A percentile compares a stretch with the other conserved stretches of the same genome.
Evolutionary conservation across 2,113 vertebrate species (phyloP).

Genomic region (Sapajus apella): DNA sequence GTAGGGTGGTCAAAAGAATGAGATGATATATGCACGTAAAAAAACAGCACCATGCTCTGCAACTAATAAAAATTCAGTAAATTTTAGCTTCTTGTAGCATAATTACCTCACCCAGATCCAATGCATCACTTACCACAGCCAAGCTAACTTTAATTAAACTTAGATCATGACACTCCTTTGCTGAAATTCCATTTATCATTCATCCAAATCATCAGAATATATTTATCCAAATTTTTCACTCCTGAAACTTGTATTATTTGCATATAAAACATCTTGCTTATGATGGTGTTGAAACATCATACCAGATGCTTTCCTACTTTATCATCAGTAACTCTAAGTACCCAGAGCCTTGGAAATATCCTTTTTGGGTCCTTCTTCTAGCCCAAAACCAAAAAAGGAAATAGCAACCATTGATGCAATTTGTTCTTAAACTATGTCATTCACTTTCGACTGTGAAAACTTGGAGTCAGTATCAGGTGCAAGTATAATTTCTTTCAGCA

Average conservation of each 20-base stretch:
- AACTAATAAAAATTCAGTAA: background rate
- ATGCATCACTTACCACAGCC: background rate
- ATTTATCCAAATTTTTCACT: background rate
- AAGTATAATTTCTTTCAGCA: background rate
- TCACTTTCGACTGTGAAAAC: conserved; percentile 21
- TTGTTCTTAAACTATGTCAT: background rate
- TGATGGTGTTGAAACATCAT: background rate
- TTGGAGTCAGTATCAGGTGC: background rate
- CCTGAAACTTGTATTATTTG: background rate
- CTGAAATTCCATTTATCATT: conserved; percentile 6
- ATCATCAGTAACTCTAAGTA: background rate
- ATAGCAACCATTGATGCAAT: background rate
- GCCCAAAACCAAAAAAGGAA: conserved; percentile 41
- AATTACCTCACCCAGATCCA: background rate
- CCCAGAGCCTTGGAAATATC: background rate
- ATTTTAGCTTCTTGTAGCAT: background rate
- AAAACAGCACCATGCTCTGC: background rate
- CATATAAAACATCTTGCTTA: background rate
- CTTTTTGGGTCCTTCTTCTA: background rate
- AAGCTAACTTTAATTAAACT: background rate
- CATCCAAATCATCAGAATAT: background rate
- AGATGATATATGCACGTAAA: background rate
- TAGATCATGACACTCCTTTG: background rate
- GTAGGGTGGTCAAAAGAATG: background rate
- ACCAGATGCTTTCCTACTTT: background rate